Evolutionary conservation across 2,888 invertebrate genomes (phyloP).

Genomic region (Ophraella communa): DNA sequence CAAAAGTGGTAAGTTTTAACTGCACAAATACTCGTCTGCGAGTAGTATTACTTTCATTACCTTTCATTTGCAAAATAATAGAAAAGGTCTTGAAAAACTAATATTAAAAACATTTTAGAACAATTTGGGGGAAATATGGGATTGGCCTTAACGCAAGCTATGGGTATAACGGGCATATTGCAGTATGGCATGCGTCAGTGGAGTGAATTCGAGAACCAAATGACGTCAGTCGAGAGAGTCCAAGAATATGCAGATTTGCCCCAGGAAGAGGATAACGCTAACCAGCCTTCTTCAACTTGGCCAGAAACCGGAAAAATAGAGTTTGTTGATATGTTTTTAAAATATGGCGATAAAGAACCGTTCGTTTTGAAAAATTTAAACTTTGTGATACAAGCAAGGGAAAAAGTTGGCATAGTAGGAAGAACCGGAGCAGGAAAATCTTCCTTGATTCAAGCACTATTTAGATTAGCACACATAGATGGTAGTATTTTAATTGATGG

Average conservation of each 20-base stretch:
- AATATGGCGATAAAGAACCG: conserved; percentile 74
- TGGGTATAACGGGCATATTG: conserved; percentile 65
- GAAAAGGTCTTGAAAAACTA: too few relatives aligned
- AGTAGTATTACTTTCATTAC: too few relatives aligned
- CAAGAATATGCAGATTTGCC: conserved; percentile 79
- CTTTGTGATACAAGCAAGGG: conserved; percentile 69
- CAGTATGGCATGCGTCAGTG: conserved; percentile 84
- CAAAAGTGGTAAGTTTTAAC: conserved; percentile 62
- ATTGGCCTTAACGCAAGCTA: conserved; percentile 56
- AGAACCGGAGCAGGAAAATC: conserved; percentile 85
- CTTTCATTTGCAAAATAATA: too few relatives aligned
- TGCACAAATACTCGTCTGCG: too few relatives aligned
- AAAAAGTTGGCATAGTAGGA: conserved; percentile 80
- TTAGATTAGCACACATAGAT: conserved; percentile 77
- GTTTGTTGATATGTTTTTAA: conserved; percentile 72
- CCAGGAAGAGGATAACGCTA: conserved; percentile 59
- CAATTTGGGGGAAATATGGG: conserved; percentile 56
- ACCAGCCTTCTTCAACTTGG: conserved; percentile 71
- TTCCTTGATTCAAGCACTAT: conserved; percentile 76
- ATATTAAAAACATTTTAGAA: too few relatives aligned
- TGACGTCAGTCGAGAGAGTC: conserved; percentile 90
- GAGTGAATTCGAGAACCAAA: conserved; percentile 69
- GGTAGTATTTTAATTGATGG: conserved; percentile 84
- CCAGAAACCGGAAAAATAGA: conserved; percentile 73
- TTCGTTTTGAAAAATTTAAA: conserved; percentile 76